phyloP scores from a whole-genome alignment of 2,113 vertebrate species.

The Ictalurus furcatus region DNA sequence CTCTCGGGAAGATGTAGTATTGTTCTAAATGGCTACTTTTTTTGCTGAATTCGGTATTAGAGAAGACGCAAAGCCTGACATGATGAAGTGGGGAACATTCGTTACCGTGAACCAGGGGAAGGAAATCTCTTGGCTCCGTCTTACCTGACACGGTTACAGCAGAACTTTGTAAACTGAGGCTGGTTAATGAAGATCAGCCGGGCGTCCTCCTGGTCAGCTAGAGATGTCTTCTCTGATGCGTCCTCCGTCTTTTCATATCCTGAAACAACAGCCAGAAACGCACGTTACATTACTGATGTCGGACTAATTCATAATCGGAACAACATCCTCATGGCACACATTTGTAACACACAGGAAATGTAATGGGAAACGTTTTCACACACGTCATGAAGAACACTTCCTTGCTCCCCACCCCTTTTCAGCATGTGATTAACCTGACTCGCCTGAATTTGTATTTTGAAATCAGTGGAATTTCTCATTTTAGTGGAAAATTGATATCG shows the following conservation, averaged over 20 bases:
- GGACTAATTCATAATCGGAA: background rate
- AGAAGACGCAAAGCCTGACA: background rate
- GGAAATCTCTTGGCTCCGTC: background rate
- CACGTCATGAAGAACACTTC: background rate
- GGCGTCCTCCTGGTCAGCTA: slow-evolving; percentile 93
- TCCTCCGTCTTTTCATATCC: slow-evolving; percentile 97
- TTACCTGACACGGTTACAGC: slow-evolving; percentile 96
- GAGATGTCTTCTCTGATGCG: slow-evolving; percentile 88
- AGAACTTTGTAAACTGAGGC: slow-evolving; percentile 92
- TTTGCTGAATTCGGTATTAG: background rate
- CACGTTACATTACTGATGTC: background rate
- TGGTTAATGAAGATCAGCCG: slow-evolving; percentile 93
- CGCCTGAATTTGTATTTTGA: background rate
- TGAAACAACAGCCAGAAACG: slow-evolving; percentile 56
- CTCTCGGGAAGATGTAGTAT: background rate
- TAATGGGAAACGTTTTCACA: background rate
- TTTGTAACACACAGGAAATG: background rate
- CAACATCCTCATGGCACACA: no score
- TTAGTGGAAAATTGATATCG: background rate
- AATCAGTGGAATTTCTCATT: background rate
- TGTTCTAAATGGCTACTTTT: background rate
- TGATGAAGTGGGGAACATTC: background rate
- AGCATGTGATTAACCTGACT: background rate
- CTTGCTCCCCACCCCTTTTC: background rate
- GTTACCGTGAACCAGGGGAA: no score